Percentiles rank a stretch among this genome's conserved stretches.
Conservation (phyloP, 1,140 invertebrate species). For the Bombus turneri region DNA sequence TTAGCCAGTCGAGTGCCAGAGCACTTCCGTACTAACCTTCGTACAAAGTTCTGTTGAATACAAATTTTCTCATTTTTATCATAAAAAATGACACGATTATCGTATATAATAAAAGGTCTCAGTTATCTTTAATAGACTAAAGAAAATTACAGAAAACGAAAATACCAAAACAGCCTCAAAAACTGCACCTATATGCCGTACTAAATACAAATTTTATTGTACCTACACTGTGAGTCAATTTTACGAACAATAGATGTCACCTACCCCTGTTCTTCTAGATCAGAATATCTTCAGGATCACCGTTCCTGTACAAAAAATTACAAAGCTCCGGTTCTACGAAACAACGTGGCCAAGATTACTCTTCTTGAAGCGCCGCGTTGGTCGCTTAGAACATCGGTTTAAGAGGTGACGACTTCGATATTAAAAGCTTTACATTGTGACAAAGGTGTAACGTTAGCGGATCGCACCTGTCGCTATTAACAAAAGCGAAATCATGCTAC, state of each 20-base stretch:
- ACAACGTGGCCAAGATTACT: constrained; percentile 7
- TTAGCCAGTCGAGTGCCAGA: not conserved
- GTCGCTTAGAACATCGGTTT: not conserved
- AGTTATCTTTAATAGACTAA: not conserved
- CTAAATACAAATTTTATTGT: not conserved
- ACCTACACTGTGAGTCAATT: too few species aligned
- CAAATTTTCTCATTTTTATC: not conserved
- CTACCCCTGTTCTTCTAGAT: too few species aligned
- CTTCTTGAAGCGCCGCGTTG: not conserved
- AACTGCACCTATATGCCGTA: too few species aligned
- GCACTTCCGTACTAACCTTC: not conserved
- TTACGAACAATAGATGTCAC: too few species aligned
- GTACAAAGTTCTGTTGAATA: too few species aligned
- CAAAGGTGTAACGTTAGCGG: not conserved
- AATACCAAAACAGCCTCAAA: too few species aligned
- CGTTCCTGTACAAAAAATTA: not conserved
- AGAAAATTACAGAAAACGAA: too few species aligned
- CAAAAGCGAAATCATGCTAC: constrained; percentile 16
- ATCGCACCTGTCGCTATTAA: constrained; percentile 13
- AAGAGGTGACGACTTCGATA: not conserved
- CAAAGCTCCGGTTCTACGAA: not conserved
- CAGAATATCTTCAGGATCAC: too few species aligned
- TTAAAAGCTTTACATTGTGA: constrained; percentile 7
- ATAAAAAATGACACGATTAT: not conserved
- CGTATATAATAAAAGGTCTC: not conserved